Base-by-base conservation (phyloP, 2,888 invertebrate species). In the Lampropteryx suffumata region DNA sequence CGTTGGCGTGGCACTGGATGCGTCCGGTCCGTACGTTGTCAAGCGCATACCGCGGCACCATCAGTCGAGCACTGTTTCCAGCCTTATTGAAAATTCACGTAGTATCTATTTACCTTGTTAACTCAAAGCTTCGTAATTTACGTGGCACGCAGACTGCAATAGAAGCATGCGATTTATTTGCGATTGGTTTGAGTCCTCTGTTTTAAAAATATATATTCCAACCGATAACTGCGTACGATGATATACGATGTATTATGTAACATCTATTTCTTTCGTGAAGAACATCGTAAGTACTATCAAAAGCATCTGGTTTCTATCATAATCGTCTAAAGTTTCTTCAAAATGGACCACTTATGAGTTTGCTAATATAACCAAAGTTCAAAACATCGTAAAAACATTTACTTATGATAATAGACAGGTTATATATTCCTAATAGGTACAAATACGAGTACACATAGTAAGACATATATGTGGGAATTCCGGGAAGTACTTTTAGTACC, bases 101-200 rank as follows among this genome's bases (percentile, higher is more conserved):
- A 30, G 12, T 11, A 12, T 42, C 32, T 42, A 11, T 42, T 42
- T 51, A 43, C 51, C 46, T 46, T 56, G 43, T 40, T 50, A 39
- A 44, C 35, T 44, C 17, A 27, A 44, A 44, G 29, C 35, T 28
- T 28, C 11, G 17, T 39, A 50, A 48, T 53, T 53, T 53, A 45
- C 50, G 27, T 45, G 40, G 53, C 53, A 57, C 37, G 45, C 41
- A 33, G 40, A 50, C 49, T 52, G 36, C 9, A 8, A 44, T 21
- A 27, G 43, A 32, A 35, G 42, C 53, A 57, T 47, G 52, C 52
- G 50, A 57, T 52, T 57, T 53, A 53, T 57, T 50, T 50, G 43
- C 52, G 5, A 32, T 11, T 14, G 5, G 9, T 24, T 4, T 7
- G 7, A 24, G 7, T 4, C 7, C 7, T n/a, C n/a, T n/a, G n/a